phyloP scores from a whole-genome alignment of 2,797 vertebrate species.

The Lagothrix lagotricha region DNA sequence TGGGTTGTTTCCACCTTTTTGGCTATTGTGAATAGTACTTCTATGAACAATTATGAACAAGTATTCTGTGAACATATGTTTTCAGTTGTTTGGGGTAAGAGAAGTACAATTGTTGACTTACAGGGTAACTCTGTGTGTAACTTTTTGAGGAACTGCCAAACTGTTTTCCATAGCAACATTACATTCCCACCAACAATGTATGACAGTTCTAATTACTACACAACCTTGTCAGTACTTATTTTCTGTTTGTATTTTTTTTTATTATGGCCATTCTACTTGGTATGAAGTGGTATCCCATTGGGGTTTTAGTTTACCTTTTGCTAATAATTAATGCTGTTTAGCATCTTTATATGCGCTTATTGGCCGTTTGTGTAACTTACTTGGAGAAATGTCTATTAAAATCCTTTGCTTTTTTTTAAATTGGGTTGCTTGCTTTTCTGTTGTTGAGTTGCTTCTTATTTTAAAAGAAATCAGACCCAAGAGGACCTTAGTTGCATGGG shows the following conservation, averaged over 20 bases:
- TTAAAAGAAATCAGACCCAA: constrained; percentile 1
- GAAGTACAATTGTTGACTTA: background rate
- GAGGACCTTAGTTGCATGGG: background rate
- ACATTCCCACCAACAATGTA: background rate
- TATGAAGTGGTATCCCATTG: background rate
- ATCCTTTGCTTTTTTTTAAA: background rate
- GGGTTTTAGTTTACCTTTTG: background rate
- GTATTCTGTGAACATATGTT: background rate
- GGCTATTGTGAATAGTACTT: background rate
- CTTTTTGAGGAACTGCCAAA: background rate
- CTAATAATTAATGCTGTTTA: background rate
- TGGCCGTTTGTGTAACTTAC: background rate
- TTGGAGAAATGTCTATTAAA: background rate
- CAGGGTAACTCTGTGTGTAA: background rate
- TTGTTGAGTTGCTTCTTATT: background rate
- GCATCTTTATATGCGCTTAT: background rate
- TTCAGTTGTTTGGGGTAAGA: background rate
- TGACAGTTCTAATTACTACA: background rate
- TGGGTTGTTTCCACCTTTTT: background rate
- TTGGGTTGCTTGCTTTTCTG: background rate
- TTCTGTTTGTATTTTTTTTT: background rate
- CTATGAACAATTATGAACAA: background rate
- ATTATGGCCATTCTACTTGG: background rate
- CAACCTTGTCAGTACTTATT: background rate
- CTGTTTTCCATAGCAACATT: background rate